Evolutionary conservation across 2,888 invertebrate genomes (phyloP).

Genomic region (Luperina testacea): DNA sequence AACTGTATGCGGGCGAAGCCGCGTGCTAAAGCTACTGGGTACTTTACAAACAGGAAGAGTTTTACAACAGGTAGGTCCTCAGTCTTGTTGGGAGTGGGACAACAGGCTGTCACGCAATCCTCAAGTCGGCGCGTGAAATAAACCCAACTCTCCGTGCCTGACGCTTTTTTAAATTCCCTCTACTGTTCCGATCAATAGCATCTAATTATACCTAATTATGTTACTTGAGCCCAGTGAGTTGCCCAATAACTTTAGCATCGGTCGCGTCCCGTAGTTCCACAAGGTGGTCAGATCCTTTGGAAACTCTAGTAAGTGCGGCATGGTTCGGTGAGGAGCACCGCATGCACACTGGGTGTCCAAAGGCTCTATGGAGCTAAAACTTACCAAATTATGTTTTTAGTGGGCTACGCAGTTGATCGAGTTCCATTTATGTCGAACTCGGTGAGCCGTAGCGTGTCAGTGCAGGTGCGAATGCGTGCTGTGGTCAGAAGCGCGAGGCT

Average conservation of each 20-base stretch:
- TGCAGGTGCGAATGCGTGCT: constrained; percentile 63
- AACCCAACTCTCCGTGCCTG: no score
- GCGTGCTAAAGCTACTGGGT: background rate
- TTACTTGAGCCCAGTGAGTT: background rate
- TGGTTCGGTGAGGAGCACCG: background rate
- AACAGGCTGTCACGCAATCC: no score
- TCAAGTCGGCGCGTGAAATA: background rate
- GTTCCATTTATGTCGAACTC: constrained; percentile 1
- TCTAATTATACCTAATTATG: background rate
- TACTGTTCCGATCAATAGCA: background rate
- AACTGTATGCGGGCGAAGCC: background rate
- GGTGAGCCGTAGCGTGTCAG: background rate
- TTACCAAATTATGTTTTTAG: background rate
- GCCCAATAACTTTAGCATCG: background rate
- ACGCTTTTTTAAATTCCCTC: background rate
- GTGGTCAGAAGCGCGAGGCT: constrained; percentile 91
- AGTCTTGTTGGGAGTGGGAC: background rate
- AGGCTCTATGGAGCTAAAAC: background rate
- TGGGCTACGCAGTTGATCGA: background rate
- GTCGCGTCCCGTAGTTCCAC: background rate
- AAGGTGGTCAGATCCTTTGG: background rate
- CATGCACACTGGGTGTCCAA: background rate
- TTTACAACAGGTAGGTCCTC: background rate
- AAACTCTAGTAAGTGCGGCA: background rate
- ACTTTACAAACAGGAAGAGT: background rate